Conservation (phyloP, 2,888 invertebrate genomes). For the Chaetogeoica ovagalla region DNA sequence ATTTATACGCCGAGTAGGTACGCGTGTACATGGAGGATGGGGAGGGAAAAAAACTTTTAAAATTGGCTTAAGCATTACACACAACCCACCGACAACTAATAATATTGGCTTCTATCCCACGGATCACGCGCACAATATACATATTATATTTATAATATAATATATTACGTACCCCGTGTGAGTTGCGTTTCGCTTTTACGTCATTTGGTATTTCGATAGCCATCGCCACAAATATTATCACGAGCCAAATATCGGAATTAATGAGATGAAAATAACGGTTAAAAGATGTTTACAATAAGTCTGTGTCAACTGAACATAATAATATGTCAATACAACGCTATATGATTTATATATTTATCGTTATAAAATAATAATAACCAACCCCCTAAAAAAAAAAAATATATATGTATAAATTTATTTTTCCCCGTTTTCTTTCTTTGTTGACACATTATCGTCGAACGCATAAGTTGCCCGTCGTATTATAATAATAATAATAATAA, state of each 20-base stretch:
- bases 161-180: too few species aligned
- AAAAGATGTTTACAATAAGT: not conserved
- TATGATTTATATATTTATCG: too few species aligned
- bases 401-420: too few species aligned
- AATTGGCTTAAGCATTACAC: not conserved
- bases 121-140: not conserved
- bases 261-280: constrained; percentile 28
- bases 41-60: not conserved
- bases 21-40: not conserved
- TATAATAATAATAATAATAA: too few species aligned
- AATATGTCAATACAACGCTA: too few species aligned
- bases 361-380: too few species aligned
- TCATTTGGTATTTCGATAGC: constrained; percentile 31
- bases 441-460: too few species aligned
- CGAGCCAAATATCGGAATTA: constrained; percentile 32
- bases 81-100: too few species aligned
- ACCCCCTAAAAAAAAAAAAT: too few species aligned
- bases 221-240: not conserved
- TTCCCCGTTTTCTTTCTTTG: too few species aligned
- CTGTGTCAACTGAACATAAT: not conserved
- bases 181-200: constrained; percentile 14
- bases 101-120: constrained; percentile 24
- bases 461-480: too few species aligned
- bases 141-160: not conserved
- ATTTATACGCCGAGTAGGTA: not conserved